Base-by-base conservation (phyloP, 1,140 invertebrate species). In the Sweltsa coloradensis region DNA sequence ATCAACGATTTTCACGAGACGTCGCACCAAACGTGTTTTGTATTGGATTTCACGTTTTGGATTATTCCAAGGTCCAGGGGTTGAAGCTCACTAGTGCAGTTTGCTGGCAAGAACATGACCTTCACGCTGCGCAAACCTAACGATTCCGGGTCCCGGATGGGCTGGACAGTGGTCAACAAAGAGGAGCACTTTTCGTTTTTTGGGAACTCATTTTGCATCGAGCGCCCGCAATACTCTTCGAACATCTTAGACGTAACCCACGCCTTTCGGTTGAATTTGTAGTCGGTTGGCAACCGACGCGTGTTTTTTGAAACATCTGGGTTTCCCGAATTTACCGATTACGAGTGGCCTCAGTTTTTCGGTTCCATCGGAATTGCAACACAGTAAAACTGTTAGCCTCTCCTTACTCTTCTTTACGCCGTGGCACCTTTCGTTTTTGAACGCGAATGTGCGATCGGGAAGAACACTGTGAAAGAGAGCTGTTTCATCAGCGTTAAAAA, bases 401-500 rank as follows among this genome's bases (percentile, higher is more conserved):
- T 66, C 58, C 55, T 70, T 67, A 14, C 53, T 60, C n/a, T 57
- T 27, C 51, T 70, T 69, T 40, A 63, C 61, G 51, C 62, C 59
- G 21, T 49, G 50, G 52, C 60, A 68, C 36, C 51, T 53, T 51
- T 62, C 51, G 36, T 57, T 56, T 60, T 65, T 64, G 16, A 56
- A 57, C 5, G 41, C 37, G 6, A 57, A 27, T 3, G 54, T 57
- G 42, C 55, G 51, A 13, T 55, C 53, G 41, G 60, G 65, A 50
- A 65, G 53, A 34, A 54, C 53, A 54, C 58, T 57, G 42, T 53
- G 70, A 53, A 70, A 69, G 23, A 70, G 37, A n/a, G 60, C 63
- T 6, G 60, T 62, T 58, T 71, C 63, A 58, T 70, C 66, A 34
- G 60, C 58, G 54, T 69, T 71, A 47, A 64, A 69, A 54, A 72